Evolutionary conservation across 2,113 vertebrate genomes (phyloP).

Genomic region (Malurus melanocephalus): DNA sequence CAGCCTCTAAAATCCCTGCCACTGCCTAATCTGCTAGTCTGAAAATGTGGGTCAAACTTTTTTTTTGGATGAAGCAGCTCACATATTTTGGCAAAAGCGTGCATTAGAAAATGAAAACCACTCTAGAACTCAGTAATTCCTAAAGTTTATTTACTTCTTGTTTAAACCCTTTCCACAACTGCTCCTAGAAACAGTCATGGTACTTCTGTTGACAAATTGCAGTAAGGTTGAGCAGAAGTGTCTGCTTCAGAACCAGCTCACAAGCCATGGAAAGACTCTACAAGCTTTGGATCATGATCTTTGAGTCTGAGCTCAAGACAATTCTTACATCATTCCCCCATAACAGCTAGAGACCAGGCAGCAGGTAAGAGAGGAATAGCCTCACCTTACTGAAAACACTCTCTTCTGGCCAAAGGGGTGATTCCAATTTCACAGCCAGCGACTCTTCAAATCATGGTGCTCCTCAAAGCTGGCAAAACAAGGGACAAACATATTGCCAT

Average conservation of each 20-base stretch:
- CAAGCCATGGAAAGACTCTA: background rate
- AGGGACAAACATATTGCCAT: background rate
- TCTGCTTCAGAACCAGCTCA: background rate
- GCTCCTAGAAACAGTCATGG: background rate
- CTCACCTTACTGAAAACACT: background rate
- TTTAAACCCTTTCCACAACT: background rate
- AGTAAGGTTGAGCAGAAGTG: background rate
- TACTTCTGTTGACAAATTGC: background rate
- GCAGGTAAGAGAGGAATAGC: background rate
- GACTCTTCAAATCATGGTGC: background rate
- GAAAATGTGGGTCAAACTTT: background rate
- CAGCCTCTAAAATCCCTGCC: background rate
- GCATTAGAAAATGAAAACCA: slow-evolving; percentile 18
- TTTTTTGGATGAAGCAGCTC: background rate
- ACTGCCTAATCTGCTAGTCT: background rate
- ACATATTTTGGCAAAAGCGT: background rate
- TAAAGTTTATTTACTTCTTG: background rate
- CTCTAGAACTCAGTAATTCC: background rate
- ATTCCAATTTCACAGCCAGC: background rate
- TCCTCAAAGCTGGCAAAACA: background rate
- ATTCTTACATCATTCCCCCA: background rate
- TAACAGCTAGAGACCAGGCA: background rate
- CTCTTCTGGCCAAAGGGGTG: background rate
- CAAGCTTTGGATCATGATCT: background rate
- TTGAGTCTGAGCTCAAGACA: background rate